Evolutionary conservation across 2,888 invertebrate species (phyloP), one percentile per base, ranked within the genome.

Genomic region (Scaeva pyrastri): DNA sequence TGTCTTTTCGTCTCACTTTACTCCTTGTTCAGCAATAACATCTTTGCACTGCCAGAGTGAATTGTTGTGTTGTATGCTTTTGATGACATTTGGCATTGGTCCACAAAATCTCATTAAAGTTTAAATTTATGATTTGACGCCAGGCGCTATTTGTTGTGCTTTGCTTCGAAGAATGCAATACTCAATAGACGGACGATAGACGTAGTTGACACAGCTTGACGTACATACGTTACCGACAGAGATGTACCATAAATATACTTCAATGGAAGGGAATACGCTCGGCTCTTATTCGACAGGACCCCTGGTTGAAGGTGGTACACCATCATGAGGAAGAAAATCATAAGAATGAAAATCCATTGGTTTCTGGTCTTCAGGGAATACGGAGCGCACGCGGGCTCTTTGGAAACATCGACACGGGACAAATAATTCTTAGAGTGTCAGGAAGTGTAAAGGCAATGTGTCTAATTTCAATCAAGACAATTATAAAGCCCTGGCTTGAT

Each of bases 91-190:
- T 41, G 62, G 16, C 7, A 73, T 60, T 39, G 48, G 23, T 52
- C 10, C 26, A 41, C 41, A 74, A 43, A 74, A 62, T 62, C 52
- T 74, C 52, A 74, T 74, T 74, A 62, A 62, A 41, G 39, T 52
- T 55, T 41, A 43, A 52, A 50, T 74, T 41, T 74, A 62, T 74
- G 62, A 74, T 50, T 62, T 74, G 26, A 55, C 52, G 7, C 62
- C 12, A 2, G 12, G 16, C 16, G 31, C 45, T 19, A 45, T 64
- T 45, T 16, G 26, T 64, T 48, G 31, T 31, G 7, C 11, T 64
- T 3, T 31, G 7, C 11, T 64, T 3, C 11, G 16, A 64, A n/a
- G 41, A 58, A n/a, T 41, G 45, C 26, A 10, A 26, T 36, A 21
- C 31, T 6, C 19, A 41, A 58, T 39, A 41, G 5, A 12, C n/a